Base-by-base conservation (phyloP, 2,888 invertebrate genomes). In the Conus canariensis region DNA sequence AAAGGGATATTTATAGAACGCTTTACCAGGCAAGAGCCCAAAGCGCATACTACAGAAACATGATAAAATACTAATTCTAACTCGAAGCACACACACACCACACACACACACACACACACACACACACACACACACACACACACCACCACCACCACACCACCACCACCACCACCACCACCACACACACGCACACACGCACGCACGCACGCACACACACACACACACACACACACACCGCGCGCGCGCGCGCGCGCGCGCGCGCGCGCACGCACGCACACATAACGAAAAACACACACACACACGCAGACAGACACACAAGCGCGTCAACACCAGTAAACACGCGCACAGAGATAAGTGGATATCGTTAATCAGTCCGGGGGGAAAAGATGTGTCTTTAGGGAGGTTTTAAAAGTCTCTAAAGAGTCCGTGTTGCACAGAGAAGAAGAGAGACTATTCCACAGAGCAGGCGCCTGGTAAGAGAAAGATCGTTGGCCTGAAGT, bases 31-130 rank as follows among this genome's bases (percentile, higher is more conserved):
- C 45, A 45, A 45, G 45, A 45, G 45, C 45, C 45, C 0, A 45
- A 45, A 45, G 45, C 45, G 45, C 64, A 64, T 64, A 16, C 3
- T 5, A 64, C 74, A 74, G 16, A 74, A 12, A 74, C 74, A 74
- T 22, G 19, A 12, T n/a, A 22, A 70, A 16, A 70, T 19, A 70
- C 70, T 19, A 16, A 22, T 19, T 8, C 70, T 8, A 14, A 22
- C 70, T 8, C 70, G 4, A 7, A 70, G 19, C 1, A 22, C 70
- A 70, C 70, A 70, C 22, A 22, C 70, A 22, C 70, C 70, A 70
- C 70, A 22, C 70, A 70, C 70, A 70, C 70, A 70, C 70, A 70
- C 70, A n/a, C 70, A 70, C 70, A 70, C n/a, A 70, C 16, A 70
- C 70, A 70, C 70, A 22, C 70, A 22, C 16, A 70, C 70, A 70